Percentiles rank a stretch among this genome's conserved stretches.
These are phyloP conservation scores for Pachyrhynchus sulphureomaculatus DNA, from an alignment of 1,140 invertebrate genomes.

Conservation along the genomic window DNA sequence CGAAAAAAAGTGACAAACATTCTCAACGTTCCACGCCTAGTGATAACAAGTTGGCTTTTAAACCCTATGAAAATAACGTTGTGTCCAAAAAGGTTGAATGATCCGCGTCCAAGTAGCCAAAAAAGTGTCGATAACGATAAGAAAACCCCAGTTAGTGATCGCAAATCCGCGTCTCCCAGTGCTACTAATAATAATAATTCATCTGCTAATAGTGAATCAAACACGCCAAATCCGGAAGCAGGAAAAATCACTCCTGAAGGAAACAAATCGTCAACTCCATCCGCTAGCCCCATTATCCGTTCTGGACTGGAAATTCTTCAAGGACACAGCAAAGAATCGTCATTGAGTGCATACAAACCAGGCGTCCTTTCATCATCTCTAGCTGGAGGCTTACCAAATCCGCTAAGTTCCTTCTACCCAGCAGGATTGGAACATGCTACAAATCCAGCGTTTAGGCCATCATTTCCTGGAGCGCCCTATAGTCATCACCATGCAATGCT, in stretches of 20 bases:
- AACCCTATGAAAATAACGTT: slow-evolving; percentile 82
- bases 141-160: slow-evolving; percentile 58
- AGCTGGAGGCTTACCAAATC: slow-evolving; percentile 61
- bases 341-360: slow-evolving; percentile 58
- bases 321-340: slow-evolving; percentile 71
- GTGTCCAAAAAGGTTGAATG: slow-evolving; percentile 65
- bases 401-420: slow-evolving; percentile 69
- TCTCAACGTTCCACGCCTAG: slow-evolving; percentile 57
- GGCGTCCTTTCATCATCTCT: slow-evolving; percentile 53
- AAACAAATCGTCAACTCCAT: slow-evolving; percentile 60
- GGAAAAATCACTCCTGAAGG: slow-evolving; percentile 59
- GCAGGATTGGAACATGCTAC: slow-evolving; percentile 70
- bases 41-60: slow-evolving; percentile 73
- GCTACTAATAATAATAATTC: slow-evolving; percentile 31
- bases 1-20: slow-evolving; percentile 62
- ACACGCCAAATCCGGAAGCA: slow-evolving; percentile 49
- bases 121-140: slow-evolving; percentile 60
- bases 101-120: slow-evolving; percentile 68
- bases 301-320: slow-evolving; percentile 84
- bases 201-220: slow-evolving; percentile 6
- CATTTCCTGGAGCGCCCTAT: slow-evolving; percentile 70
- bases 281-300: slow-evolving; percentile 79
- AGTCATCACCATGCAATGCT: slow-evolving; percentile 66
- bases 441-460: slow-evolving; percentile 78
- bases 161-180: slow-evolving; percentile 57